These are phyloP conservation scores for Coreius guichenoti DNA, from an alignment of 2,797 vertebrate genomes.

Conservation along the genomic window DNA sequence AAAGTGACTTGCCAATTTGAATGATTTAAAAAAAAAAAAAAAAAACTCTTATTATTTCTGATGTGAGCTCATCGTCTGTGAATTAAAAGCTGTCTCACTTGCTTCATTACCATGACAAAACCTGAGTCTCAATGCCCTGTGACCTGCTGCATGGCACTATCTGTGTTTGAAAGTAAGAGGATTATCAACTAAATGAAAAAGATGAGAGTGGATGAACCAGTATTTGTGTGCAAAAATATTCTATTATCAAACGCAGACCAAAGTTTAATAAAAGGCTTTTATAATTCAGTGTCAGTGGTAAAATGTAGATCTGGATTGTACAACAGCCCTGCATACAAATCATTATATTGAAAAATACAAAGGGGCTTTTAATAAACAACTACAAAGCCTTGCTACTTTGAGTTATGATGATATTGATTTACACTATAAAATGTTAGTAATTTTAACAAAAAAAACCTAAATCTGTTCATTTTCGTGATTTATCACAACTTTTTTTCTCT, in stretches of 20 bases:
- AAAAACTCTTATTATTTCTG: conserved; percentile 29
- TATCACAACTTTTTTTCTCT: no score
- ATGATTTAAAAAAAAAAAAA: conserved; percentile 23
- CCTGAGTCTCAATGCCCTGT: conserved; percentile 28
- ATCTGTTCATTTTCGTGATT: no score
- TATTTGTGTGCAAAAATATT: conserved; percentile 35
- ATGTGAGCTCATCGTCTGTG: conserved; percentile 19
- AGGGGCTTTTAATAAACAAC: conserved; percentile 6
- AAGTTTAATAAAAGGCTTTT: conserved; percentile 42
- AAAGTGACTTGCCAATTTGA: conserved; percentile 46
- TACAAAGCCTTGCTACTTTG: not conserved
- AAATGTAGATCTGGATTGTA: conserved; percentile 28
- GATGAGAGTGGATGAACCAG: conserved; percentile 36
- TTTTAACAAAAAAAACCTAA: no score
- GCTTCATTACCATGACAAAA: conserved; percentile 57
- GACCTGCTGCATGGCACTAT: conserved; percentile 40
- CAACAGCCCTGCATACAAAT: conserved; percentile 26
- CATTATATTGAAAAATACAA: conserved; percentile 10
- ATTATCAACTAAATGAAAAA: conserved; percentile 51
- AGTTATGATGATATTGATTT: not conserved
- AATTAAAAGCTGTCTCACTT: conserved; percentile 47
- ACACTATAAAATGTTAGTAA: not conserved
- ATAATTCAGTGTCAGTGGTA: conserved; percentile 11
- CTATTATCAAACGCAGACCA: conserved; percentile 23
- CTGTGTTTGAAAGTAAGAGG: conserved; percentile 48